Percentiles rank a stretch among this genome's conserved stretches.
Conservation (phyloP, 1,140 invertebrate species). For the Cataglyphis hispanica region DNA sequence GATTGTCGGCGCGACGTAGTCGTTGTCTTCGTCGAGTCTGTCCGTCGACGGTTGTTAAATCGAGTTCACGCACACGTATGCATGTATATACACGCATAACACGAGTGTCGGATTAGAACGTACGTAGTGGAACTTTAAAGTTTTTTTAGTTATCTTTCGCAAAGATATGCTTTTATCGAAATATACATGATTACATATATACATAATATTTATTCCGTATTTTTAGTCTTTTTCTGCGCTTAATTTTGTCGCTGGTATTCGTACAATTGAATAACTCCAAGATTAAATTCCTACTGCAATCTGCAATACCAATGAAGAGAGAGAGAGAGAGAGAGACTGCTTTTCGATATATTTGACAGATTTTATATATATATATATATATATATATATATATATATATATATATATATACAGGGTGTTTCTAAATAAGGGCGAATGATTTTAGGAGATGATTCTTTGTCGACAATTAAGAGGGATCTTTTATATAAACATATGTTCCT, state of each 20-base stretch:
- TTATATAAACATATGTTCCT: no score
- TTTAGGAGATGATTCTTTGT: no score
- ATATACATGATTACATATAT: neutral
- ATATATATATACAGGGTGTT: no score
- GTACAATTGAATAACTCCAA: neutral
- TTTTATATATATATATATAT: neutral
- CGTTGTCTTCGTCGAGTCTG: conserved; percentile 26
- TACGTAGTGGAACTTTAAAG: neutral
- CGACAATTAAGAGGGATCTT: no score
- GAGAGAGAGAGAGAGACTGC: neutral
- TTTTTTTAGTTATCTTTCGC: neutral
- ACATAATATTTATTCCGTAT: neutral
- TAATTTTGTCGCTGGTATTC: neutral
- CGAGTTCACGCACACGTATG: neutral
- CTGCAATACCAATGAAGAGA: neutral
- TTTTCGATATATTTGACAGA: neutral
- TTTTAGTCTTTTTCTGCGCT: neutral
- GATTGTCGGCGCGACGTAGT: conserved; percentile 14
- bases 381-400: neutral
- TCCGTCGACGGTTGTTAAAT: conserved; percentile 14
- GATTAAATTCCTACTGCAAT: neutral
- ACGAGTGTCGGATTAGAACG: neutral
- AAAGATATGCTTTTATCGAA: neutral
- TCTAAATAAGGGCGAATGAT: no score
- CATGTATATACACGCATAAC: neutral